phyloP scores from a whole-genome alignment of 2,113 vertebrate species.

The Oceanites oceanicus region DNA sequence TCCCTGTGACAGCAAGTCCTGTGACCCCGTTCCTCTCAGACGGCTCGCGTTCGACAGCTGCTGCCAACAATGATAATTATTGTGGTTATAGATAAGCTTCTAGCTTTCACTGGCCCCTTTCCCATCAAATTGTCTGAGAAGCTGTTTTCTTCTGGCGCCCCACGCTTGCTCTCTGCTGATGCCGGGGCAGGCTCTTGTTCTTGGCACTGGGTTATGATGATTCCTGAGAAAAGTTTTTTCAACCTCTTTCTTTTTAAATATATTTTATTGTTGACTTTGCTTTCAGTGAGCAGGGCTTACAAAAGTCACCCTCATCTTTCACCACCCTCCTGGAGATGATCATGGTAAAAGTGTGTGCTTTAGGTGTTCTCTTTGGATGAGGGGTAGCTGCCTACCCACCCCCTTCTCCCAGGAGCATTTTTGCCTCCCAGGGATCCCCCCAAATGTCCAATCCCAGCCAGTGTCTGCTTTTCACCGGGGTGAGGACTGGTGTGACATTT shows the following conservation, averaged over 20 bases:
- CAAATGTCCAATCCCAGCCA: not conserved
- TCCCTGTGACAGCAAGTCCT: constrained; percentile 39
- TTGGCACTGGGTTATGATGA: constrained; percentile 9
- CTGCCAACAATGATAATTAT: constrained; percentile 62
- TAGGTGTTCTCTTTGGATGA: not conserved
- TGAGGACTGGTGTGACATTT: fast-evolving
- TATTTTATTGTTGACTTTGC: not conserved
- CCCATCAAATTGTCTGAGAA: constrained; percentile 58
- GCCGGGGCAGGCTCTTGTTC: constrained; percentile 32
- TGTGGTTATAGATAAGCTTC: constrained; percentile 62
- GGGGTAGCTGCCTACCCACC: not conserved
- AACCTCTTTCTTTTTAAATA: not conserved
- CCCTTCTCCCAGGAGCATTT: not conserved
- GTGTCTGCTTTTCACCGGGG: not conserved
- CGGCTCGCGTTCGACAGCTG: constrained; percentile 19
- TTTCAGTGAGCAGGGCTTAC: not conserved
- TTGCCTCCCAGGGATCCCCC: not conserved
- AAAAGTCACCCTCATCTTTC: not conserved
- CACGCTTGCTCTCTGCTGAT: not conserved
- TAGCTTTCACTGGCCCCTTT: constrained; percentile 68
- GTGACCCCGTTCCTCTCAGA: constrained; percentile 58
- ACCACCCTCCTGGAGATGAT: not conserved
- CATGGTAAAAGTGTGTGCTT: fast-evolving
- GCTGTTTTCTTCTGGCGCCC: constrained; percentile 60
- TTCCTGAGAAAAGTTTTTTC: constrained; percentile 38